Percentiles rank a stretch among this genome's conserved stretches.
Conservation (phyloP, 1,140 invertebrate genomes). For the Microplitis demolitor region DNA sequence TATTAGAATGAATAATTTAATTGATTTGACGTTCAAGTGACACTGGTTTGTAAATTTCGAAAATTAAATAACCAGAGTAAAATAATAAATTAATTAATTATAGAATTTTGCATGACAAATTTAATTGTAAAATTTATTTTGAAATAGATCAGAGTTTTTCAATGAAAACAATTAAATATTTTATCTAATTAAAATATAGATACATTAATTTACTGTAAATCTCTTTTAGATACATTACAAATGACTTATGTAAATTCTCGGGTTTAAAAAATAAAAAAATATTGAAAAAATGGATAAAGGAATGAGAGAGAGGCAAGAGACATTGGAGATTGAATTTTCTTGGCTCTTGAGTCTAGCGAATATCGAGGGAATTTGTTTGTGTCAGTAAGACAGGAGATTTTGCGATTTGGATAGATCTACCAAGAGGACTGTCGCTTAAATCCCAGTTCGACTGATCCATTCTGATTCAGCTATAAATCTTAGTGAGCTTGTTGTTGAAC, state of each 20-base stretch:
- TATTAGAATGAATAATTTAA: too few species aligned
- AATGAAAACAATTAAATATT: background rate
- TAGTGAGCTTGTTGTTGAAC: conserved; percentile 15
- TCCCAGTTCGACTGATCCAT: conserved; percentile 24
- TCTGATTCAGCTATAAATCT: conserved; percentile 28
- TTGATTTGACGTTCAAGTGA: too few species aligned
- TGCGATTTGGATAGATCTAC: conserved; percentile 2
- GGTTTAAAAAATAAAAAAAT: background rate
- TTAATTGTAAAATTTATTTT: too few species aligned
- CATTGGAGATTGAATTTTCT: conserved; percentile 9
- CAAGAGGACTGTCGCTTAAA: background rate
- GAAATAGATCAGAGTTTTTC: too few species aligned
- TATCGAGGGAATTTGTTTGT: conserved; percentile 9
- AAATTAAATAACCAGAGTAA: too few species aligned
- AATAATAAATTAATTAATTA: too few species aligned
- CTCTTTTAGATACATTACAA: background rate
- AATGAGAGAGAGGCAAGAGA: background rate
- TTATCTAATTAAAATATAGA: background rate
- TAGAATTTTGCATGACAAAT: too few species aligned
- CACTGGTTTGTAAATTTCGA: too few species aligned
- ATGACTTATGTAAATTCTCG: background rate
- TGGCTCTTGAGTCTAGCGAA: background rate
- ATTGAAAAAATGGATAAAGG: background rate
- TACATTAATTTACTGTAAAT: background rate
- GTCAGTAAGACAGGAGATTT: conserved; percentile 12